Percentiles rank a stretch among this genome's conserved stretches.
These are phyloP conservation scores for Ecdyonurus torrentis DNA, from an alignment of 2,888 invertebrate genomes.

Conservation along the genomic window DNA sequence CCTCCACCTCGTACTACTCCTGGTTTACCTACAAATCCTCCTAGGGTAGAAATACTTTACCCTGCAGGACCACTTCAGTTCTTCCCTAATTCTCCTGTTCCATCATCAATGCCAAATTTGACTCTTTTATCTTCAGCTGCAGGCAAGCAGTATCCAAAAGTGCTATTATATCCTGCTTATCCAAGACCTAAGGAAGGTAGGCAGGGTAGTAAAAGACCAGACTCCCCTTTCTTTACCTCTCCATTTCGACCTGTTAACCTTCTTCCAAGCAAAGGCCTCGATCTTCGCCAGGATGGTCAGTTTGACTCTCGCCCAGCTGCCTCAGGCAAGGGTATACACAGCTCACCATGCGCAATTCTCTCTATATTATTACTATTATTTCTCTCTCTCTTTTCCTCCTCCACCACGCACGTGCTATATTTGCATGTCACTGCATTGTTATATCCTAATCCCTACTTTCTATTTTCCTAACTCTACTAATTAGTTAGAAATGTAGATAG, in stretches of 20 bases:
- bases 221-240: background rate
- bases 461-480: too few relatives aligned
- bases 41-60: background rate
- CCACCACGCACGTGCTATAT: background rate
- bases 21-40: background rate
- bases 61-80: background rate
- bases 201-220: background rate
- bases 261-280: slow-evolving; percentile 5
- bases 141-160: background rate
- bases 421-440: background rate
- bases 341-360: background rate
- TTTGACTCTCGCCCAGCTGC: background rate
- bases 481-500: too few relatives aligned
- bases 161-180: background rate
- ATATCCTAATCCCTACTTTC: too few relatives aligned
- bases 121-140: background rate
- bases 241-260: background rate
- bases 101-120: background rate
- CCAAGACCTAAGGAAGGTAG: slow-evolving; percentile 3
- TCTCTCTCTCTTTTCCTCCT: background rate
- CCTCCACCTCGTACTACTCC: background rate
- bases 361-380: background rate
- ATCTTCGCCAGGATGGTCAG: slow-evolving; percentile 3
- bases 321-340: background rate
- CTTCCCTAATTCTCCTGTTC: background rate